Percentiles rank a stretch among this genome's conserved stretches.
Evolutionary conservation across 2,888 invertebrate species (phyloP).

Genomic region (Abscondita cerata): DNA sequence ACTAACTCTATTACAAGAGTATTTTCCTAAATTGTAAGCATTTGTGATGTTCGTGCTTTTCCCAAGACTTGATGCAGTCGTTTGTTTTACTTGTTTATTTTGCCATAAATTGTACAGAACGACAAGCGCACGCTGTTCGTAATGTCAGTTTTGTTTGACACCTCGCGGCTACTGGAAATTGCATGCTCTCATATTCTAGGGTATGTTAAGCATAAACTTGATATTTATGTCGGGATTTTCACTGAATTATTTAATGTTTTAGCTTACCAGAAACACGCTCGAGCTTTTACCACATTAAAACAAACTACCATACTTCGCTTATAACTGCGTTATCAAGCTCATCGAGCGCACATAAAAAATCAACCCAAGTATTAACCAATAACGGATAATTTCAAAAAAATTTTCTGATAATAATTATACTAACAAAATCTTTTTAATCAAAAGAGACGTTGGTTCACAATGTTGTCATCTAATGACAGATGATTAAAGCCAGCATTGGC

Average conservation of each 20-base stretch:
- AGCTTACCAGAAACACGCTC: too few species aligned
- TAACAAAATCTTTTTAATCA: too few species aligned
- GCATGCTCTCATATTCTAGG: conserved; percentile 27
- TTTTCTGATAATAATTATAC: too few species aligned
- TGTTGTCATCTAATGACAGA: too few species aligned
- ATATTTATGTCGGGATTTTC: conserved; percentile 1
- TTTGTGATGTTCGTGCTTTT: conserved; percentile 19
- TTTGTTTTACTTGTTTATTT: conserved; percentile 18
- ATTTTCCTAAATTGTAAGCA: conserved; percentile 28
- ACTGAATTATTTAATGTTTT: conserved; percentile 1
- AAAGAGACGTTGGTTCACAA: too few species aligned
- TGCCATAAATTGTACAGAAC: conserved; percentile 21
- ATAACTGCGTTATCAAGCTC: too few species aligned
- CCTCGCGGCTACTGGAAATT: conserved; percentile 35
- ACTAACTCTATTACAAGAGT: conserved; percentile 43
- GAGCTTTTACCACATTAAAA: too few species aligned
- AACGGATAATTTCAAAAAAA: too few species aligned
- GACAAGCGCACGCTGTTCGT: conserved; percentile 35
- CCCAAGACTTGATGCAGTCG: conserved; percentile 21
- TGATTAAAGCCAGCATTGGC: too few species aligned
- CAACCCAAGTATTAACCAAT: too few species aligned
- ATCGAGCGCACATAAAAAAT: too few species aligned
- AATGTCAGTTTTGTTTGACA: conserved; percentile 40
- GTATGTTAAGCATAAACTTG: conserved; percentile 10
- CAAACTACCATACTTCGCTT: too few species aligned